Base-by-base conservation (phyloP, 2,888 invertebrate species). In the Galerucella pusilla region DNA sequence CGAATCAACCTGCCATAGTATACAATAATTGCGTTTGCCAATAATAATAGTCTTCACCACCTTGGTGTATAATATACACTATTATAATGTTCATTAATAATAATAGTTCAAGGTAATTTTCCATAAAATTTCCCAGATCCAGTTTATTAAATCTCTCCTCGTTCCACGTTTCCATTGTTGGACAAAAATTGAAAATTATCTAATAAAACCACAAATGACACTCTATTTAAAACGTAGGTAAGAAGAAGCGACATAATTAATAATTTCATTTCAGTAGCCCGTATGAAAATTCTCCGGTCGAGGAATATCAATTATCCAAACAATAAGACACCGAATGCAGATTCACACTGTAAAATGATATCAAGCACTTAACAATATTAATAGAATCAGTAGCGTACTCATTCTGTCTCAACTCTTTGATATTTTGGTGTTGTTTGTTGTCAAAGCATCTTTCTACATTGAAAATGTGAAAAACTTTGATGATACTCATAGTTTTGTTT, bases 321-420 rank as follows among this genome's bases (percentile, higher is more conserved):
- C 86, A 85, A 86, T 85, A 80, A 81, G 81, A 77, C 80, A 79
- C 79, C 82, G 80, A 84, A 84, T 85, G 84, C 84, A 85, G 83
- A 85, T 85, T 85, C 84, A 83, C 83, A 83, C 82, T 83, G 87
- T 86, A 85, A 86, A 86, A 86, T 85, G 86, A 87, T 87, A 86
- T 85, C 84, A 84, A 82, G 84, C 86, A 86, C 86, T 86, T 86
- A 86, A 85, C 71, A 63, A 42, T n/a, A 71, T 74, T 54, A 69
- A 60, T 69, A 25, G 35, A 67, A 71, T 35, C 73, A 74, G 66
- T 59, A 46, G 72, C 75, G 73, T 61, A 25, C 66, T 4, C 7
- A 0, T 2, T 0, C 7, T 54, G 54, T 35, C 35, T 35, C 6
- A 35, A 7, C 35, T 35, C 2, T 28, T 3, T 28, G 28, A 28